Evolutionary conservation across 2,113 vertebrate genomes (phyloP).

Genomic region (Passer domesticus): DNA sequence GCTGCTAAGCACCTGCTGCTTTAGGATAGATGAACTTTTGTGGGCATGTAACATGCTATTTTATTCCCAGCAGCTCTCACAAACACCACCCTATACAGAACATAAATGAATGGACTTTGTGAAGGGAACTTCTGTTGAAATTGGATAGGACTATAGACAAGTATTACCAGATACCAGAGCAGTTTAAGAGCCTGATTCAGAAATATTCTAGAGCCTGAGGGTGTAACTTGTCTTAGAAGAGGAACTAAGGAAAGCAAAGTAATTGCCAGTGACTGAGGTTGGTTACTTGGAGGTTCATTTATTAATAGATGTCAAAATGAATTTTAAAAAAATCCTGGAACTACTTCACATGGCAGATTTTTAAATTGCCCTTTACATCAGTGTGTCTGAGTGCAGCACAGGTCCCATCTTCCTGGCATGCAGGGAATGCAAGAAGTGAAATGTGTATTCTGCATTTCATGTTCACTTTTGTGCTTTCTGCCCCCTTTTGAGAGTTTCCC

Average conservation of each 20-base stretch:
- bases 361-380: not conserved
- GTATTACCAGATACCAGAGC: not conserved
- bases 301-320: not conserved
- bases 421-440: not conserved
- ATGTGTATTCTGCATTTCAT: not conserved
- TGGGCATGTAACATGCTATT: not conserved
- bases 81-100: not conserved
- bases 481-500: not conserved
- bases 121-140: constrained; percentile 39
- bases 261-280: not conserved
- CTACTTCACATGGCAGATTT: not conserved
- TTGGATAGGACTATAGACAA: not conserved
- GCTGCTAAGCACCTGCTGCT: constrained; percentile 60
- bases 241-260: not conserved
- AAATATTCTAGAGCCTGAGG: not conserved
- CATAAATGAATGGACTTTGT: constrained; percentile 52
- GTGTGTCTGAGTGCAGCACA: not conserved
- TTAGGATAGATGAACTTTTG: constrained; percentile 61
- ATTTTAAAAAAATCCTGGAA: not conserved
- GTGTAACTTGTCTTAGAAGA: not conserved
- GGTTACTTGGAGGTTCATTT: not conserved
- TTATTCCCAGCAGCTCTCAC: not conserved
- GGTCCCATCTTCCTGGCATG: not conserved
- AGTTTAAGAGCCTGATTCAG: not conserved
- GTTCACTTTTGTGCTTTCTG: not conserved